Percentiles rank a stretch among this genome's conserved stretches.
Conservation (phyloP, 2,113 vertebrate species). For the Zootoca vivipara region DNA sequence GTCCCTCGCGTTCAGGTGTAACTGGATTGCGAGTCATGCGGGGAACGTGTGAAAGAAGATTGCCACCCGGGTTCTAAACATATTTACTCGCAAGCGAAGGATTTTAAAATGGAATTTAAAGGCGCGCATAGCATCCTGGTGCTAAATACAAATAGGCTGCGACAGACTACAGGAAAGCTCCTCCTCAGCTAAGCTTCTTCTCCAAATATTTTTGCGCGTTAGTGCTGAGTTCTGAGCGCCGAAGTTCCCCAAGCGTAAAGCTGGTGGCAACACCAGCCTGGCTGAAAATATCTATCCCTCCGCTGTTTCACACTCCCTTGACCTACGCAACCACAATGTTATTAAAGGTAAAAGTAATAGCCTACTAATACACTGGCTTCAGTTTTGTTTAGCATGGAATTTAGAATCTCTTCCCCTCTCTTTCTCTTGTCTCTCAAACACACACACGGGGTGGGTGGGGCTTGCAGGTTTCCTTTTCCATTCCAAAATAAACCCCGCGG, state of each 20-base stretch:
- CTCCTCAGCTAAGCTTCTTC: background rate
- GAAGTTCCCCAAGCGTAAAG: background rate
- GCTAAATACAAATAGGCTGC: background rate
- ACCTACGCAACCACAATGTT: background rate
- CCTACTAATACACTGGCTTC: background rate
- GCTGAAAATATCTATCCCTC: background rate
- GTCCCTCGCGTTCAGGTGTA: background rate
- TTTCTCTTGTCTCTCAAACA: too few species aligned
- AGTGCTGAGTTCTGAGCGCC: background rate
- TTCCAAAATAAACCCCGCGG: too few species aligned
- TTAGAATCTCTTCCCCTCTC: too few species aligned
- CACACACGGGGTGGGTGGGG: background rate
- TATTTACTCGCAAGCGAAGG: background rate
- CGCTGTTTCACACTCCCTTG: background rate
- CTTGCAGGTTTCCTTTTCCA: too few species aligned
- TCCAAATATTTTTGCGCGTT: background rate
- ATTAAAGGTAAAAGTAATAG: background rate
- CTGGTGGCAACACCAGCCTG: background rate
- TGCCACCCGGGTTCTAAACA: background rate
- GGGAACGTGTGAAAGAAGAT: background rate
- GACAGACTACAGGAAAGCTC: background rate
- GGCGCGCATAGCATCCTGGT: background rate
- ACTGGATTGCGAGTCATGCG: constrained; percentile 12
- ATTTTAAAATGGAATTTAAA: background rate
- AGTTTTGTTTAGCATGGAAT: background rate